Evolutionary conservation across 1,140 invertebrate genomes (phyloP).

Genomic region (Whitmania pigra): DNA sequence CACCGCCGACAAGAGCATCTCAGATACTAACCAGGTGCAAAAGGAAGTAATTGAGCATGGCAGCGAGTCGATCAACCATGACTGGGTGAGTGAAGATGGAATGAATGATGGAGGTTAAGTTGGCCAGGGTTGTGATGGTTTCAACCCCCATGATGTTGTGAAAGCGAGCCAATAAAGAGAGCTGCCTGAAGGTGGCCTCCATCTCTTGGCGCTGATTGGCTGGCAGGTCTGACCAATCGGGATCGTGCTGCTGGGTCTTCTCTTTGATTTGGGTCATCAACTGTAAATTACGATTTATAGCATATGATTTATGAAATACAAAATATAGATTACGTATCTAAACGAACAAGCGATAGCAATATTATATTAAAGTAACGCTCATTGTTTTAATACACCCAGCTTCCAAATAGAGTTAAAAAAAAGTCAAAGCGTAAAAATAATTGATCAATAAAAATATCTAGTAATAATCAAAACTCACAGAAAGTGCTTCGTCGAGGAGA

Average conservation of each 20-base stretch:
- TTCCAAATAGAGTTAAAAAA: too few species aligned
- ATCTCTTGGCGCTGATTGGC: conserved; percentile 60
- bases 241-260: conserved; percentile 49
- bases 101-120: conserved; percentile 65
- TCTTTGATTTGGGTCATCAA: conserved; percentile 46
- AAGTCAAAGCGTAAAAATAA: too few species aligned
- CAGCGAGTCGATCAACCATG: conserved; percentile 79
- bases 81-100: conserved; percentile 78
- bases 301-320: too few species aligned
- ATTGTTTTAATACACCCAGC: too few species aligned
- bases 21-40: conserved; percentile 52
- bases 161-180: conserved; percentile 68
- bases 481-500: conserved; percentile 46
- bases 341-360: too few species aligned
- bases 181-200: conserved; percentile 59
- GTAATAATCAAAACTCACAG: not conserved
- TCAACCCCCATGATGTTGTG: conserved; percentile 62
- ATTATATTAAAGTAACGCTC: too few species aligned
- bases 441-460: too few species aligned
- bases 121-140: conserved; percentile 70
- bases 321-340: too few species aligned
- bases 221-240: conserved; percentile 60
- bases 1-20: not conserved
- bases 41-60: conserved; percentile 91
- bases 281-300: conserved; percentile 25